A percentile compares a stretch with the other conserved stretches of the same genome.
Evolutionary conservation across 2,888 invertebrate species (phyloP).

Genomic region (Caradrina kadenii): DNA sequence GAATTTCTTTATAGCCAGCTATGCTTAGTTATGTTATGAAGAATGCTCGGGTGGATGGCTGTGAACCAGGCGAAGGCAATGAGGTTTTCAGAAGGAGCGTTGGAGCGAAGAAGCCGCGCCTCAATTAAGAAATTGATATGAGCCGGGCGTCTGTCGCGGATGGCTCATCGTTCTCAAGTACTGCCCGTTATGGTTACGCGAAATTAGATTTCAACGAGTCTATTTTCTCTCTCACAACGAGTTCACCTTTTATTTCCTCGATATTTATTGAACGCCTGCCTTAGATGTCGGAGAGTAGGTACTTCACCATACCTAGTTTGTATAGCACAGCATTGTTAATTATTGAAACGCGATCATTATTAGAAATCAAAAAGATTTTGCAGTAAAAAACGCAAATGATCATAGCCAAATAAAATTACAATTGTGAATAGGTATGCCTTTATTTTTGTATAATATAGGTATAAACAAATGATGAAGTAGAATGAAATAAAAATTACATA

Average conservation of each 20-base stretch:
- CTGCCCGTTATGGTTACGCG: constrained; percentile 88
- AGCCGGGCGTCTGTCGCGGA: constrained; percentile 87
- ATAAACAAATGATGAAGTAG: not conserved
- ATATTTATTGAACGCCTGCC: constrained; percentile 76
- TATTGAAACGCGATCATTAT: constrained; percentile 35
- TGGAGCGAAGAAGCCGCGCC: constrained; percentile 77
- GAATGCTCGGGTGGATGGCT: constrained; percentile 60
- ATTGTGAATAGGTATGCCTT: too few relatives aligned
- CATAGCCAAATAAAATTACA: too few relatives aligned
- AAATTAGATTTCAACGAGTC: constrained; percentile 91
- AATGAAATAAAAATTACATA: too few relatives aligned
- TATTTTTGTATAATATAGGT: not conserved
- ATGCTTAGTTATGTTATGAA: constrained; percentile 66
- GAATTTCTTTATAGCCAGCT: constrained; percentile 58
- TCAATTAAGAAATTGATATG: constrained; percentile 90
- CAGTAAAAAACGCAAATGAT: too few relatives aligned
- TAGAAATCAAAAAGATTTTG: not conserved
- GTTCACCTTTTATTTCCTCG: constrained; percentile 83
- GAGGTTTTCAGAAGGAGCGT: constrained; percentile 77
- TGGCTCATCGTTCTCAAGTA: constrained; percentile 88
- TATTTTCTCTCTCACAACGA: constrained; percentile 82
- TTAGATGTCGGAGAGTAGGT: constrained; percentile 54
- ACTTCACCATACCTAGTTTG: constrained; percentile 10
- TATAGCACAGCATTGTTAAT: constrained; percentile 36
- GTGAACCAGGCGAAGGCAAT: constrained; percentile 61